A percentile compares a stretch with the other conserved stretches of the same genome.
phyloP scores from a whole-genome alignment of 2,797 vertebrate genomes.

The Simalia tracyae region DNA sequence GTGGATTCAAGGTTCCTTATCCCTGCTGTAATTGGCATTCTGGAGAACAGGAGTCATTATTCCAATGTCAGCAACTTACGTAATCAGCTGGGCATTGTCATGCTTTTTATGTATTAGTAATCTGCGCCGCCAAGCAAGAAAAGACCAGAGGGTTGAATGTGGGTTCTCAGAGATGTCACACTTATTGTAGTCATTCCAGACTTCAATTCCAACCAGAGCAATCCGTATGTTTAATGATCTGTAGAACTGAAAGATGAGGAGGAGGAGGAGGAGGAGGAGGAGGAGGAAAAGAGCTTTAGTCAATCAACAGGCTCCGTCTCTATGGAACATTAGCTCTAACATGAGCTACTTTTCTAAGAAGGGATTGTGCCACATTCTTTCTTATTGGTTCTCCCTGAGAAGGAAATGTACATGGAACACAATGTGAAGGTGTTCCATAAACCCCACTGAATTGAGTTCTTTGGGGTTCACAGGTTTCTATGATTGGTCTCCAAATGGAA shows the following conservation, averaged over 20 bases:
- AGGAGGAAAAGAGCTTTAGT: neutral
- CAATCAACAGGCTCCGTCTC: conserved; percentile 2
- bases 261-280: neutral
- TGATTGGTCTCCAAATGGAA: neutral
- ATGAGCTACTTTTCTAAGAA: neutral
- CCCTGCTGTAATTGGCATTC: neutral
- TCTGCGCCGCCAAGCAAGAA: conserved; percentile 92
- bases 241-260: conserved; percentile 82
- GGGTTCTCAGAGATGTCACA: conserved; percentile 87
- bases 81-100: conserved; percentile 95
- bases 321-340: neutral
- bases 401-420: neutral
- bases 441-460: neutral
- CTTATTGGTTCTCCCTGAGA: neutral
- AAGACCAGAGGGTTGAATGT: conserved; percentile 88
- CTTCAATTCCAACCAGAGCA: conserved; percentile 90
- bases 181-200: conserved; percentile 86
- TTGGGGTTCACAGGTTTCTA: neutral
- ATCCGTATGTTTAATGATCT: conserved; percentile 89
- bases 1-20: neutral
- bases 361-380: neutral
- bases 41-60: neutral
- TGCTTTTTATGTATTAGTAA: conserved; percentile 82
- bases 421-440: neutral
- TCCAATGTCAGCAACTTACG: conserved; percentile 74